Conservation (phyloP, 1,140 invertebrate species). For the Phenacoccus solenopsis region DNA sequence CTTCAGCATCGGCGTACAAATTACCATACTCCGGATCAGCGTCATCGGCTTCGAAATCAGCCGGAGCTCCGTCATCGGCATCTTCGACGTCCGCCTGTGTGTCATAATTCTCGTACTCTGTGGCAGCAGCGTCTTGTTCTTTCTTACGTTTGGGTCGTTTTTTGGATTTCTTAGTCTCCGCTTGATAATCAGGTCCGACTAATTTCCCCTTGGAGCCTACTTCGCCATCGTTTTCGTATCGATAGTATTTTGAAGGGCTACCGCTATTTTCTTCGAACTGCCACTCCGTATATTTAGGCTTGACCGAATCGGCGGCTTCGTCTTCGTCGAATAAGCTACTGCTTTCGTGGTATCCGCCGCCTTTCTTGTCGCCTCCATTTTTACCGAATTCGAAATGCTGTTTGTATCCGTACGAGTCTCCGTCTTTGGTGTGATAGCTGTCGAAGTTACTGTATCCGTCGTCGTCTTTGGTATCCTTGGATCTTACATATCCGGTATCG, state of each 20-base stretch:
- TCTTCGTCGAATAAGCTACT: slow-evolving; percentile 15
- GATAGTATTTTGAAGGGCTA: slow-evolving; percentile 20
- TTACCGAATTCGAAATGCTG: slow-evolving; percentile 14
- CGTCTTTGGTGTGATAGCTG: slow-evolving; percentile 20
- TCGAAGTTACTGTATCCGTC: slow-evolving; percentile 18
- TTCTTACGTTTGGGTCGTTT: slow-evolving; percentile 14
- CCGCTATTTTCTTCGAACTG: slow-evolving; percentile 23
- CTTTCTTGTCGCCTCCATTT: slow-evolving; percentile 6
- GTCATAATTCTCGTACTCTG: slow-evolving; percentile 27
- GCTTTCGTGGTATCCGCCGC: slow-evolving; percentile 5
- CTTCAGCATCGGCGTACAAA: slow-evolving; percentile 21
- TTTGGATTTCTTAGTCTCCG: not conserved
- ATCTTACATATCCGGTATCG: not conserved
- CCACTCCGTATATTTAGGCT: slow-evolving; percentile 22
- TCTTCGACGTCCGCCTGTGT: slow-evolving; percentile 21
- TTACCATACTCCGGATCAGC: slow-evolving; percentile 22
- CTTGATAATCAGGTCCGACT: not conserved
- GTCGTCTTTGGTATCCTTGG: not conserved
- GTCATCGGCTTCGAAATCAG: slow-evolving; percentile 20
- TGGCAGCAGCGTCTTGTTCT: slow-evolving; percentile 20
- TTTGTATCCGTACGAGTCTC: slow-evolving; percentile 18
- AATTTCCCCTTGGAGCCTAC: not conserved
- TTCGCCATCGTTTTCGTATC: slow-evolving; percentile 11
- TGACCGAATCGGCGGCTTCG: slow-evolving; percentile 14
- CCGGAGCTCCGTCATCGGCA: slow-evolving; percentile 20